Conservation (phyloP, 2,113 vertebrate species). For the Proterorhinus semilunaris region DNA sequence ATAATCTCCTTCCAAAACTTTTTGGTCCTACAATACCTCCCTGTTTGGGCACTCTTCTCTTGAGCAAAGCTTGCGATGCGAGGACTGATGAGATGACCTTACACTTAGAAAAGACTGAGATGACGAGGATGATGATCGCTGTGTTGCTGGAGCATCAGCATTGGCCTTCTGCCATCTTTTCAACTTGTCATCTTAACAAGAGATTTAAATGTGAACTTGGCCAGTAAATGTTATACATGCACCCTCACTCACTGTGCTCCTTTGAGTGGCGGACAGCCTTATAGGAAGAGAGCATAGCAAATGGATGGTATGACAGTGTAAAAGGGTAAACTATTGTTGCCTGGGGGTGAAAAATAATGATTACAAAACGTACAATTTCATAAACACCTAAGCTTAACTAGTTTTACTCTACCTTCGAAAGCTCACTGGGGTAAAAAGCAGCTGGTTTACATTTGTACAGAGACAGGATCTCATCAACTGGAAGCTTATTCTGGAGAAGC, state of each 20-base stretch:
- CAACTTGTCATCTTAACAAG: constrained; percentile 60
- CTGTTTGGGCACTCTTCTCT: neutral
- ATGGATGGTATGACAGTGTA: constrained; percentile 81
- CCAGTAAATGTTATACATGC: neutral
- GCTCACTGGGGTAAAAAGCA: constrained; percentile 40
- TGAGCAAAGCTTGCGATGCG: neutral
- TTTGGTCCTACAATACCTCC: too few species aligned
- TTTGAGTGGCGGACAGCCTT: constrained; percentile 76
- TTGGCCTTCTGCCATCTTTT: constrained; percentile 62
- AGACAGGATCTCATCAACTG: constrained; percentile 81
- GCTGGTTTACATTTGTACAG: constrained; percentile 79
- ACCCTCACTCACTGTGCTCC: constrained; percentile 76
- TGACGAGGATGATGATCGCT: constrained; percentile 42
- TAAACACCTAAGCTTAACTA: neutral
- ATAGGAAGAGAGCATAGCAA: constrained; percentile 83
- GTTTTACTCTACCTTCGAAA: constrained; percentile 54
- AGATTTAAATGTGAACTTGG: neutral
- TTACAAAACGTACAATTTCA: neutral
- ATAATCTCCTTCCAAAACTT: too few species aligned
- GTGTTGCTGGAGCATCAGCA: neutral
- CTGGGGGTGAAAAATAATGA: constrained; percentile 34
- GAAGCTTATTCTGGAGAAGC: constrained; percentile 77
- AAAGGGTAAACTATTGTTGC: constrained; percentile 70
- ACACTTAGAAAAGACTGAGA: constrained; percentile 63
- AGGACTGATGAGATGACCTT: constrained; percentile 28